A percentile compares a stretch with the other conserved stretches of the same genome.
Conservation (phyloP, 1,140 invertebrate genomes). For the Cyclina sinensis region DNA sequence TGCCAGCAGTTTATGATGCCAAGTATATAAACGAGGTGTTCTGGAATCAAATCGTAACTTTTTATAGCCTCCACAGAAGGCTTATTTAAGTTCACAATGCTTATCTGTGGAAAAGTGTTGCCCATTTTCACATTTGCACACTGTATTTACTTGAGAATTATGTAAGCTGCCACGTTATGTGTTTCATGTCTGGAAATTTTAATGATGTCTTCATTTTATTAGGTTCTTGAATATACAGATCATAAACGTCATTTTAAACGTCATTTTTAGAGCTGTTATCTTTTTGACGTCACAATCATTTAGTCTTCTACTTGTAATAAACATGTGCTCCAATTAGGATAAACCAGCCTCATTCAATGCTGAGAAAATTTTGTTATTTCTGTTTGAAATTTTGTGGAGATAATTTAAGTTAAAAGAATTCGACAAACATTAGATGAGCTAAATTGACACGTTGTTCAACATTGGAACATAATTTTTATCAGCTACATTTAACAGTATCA, state of each 20-base stretch:
- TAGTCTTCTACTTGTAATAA: too few species aligned
- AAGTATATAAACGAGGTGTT: constrained; percentile 27
- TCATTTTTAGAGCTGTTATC: too few species aligned
- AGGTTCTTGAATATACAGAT: not conserved
- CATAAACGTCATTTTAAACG: too few species aligned
- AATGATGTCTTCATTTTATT: not conserved
- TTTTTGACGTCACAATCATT: too few species aligned
- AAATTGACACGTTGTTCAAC: too few species aligned
- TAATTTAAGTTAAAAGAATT: too few species aligned
- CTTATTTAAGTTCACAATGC: constrained; percentile 7
- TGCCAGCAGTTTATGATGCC: not conserved
- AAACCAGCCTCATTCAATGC: too few species aligned
- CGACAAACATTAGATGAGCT: too few species aligned
- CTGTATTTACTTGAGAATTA: constrained; percentile 34
- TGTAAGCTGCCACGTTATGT: constrained; percentile 27
- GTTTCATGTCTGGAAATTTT: not conserved
- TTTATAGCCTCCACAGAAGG: not conserved
- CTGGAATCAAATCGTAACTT: constrained; percentile 18
- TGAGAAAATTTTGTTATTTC: too few species aligned
- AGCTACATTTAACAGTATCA: not conserved
- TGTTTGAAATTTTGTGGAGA: too few species aligned
- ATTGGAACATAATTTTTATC: not conserved
- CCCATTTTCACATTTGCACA: constrained; percentile 31
- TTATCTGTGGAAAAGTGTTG: not conserved
- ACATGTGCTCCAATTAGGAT: too few species aligned